Base-by-base conservation (phyloP, 2,888 invertebrate genomes). In the Apamea epomidion region DNA sequence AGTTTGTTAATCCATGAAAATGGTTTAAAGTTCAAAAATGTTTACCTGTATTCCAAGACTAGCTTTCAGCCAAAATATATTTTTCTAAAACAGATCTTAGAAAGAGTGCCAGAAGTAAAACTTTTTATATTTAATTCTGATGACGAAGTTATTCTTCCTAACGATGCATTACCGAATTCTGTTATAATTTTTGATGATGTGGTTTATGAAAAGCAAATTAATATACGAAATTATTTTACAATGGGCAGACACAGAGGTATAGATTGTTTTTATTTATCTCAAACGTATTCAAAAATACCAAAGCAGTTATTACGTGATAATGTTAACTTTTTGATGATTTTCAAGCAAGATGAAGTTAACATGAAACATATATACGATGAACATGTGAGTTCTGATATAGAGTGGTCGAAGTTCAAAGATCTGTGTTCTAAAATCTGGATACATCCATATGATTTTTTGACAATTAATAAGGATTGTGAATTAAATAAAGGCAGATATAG, bases 21-120 rank as follows among this genome's bases (percentile, higher is more conserved):
- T 6, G 37, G 65, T 10, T 65, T 37, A 37, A 65, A 67, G 67
- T 67, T 68, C n/a, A 67, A 67, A 25, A 67, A 67, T 68, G 45
- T 68, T 68, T 68, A 68, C n/a, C 16, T 68, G 68, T 68, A 68
- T 45, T 68, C 68, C n/a, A 68, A 45, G 68, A 68, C 45, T 8
- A 68, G 45, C n/a, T 68, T 68, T 68, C n/a, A 45, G 18, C 68
- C 45, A 8, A 68, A 68, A 45, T n/a, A 68, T n/a, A 68, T 0
- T n/a, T 68, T 68, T 68, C 67, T 68, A n/a, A n/a, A 68, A 45
- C n/a, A n/a, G 16, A n/a, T 68, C 7, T 68, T 45, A 3, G 6
- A 68, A 68, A 45, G 67, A 14, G 25, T 67, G 12, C 67, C 67
- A 12, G 67, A 45, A 14, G n/a, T 68, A 68, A 68, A 68, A 16